Percentiles rank a stretch among this genome's conserved stretches.
Evolutionary conservation across 2,888 invertebrate genomes (phyloP).

Genomic region (Drosophila meridiana): DNA sequence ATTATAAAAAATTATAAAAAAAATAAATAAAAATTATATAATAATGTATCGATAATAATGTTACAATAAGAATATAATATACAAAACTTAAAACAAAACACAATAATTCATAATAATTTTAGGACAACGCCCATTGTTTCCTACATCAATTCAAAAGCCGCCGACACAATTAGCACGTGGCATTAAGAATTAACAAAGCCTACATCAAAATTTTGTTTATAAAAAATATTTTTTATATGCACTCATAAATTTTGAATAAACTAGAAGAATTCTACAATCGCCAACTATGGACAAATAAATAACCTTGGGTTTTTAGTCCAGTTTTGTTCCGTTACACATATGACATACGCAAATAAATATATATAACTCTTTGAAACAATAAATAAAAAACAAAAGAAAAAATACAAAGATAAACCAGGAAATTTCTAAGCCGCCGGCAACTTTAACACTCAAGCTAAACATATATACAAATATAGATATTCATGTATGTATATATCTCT

Average conservation of each 20-base stretch:
- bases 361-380: neutral
- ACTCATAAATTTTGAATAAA: conserved; percentile 14
- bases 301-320: conserved; percentile 13
- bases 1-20: too few species aligned
- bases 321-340: conserved; percentile 6
- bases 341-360: conserved; percentile 1
- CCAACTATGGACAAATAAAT: conserved; percentile 22
- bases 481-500: conserved; percentile 17
- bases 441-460: conserved; percentile 11
- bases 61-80: too few species aligned
- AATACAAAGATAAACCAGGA: neutral
- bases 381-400: conserved; percentile 6
- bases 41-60: too few species aligned
- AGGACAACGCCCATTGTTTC: neutral
- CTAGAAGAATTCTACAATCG: conserved; percentile 14
- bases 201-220: neutral
- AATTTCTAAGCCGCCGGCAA: conserved; percentile 27
- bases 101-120: neutral
- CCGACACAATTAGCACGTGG: neutral
- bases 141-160: neutral
- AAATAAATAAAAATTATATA: too few species aligned
- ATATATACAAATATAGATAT: conserved; percentile 1
- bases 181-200: neutral
- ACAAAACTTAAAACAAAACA: too few species aligned
- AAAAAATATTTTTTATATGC: neutral